phyloP scores from a whole-genome alignment of 2,113 vertebrate species.

The Clinocottus analis region DNA sequence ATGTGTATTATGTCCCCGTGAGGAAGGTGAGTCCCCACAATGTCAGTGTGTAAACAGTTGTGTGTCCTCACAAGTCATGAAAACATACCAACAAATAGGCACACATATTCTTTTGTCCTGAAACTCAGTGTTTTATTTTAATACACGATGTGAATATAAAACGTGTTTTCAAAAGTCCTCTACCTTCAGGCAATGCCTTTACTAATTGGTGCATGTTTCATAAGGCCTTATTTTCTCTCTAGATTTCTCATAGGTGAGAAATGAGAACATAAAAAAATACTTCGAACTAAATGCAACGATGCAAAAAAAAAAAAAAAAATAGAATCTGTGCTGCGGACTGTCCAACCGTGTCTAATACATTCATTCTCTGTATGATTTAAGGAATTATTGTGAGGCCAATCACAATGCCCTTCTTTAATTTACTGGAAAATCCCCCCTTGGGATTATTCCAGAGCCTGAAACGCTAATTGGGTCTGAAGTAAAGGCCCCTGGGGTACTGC shows the following conservation, averaged over 20 bases:
- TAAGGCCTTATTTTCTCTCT: background rate
- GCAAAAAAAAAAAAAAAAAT: background rate
- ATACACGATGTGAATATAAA: background rate
- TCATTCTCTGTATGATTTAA: conserved; percentile 29
- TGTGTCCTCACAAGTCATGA: background rate
- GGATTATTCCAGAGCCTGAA: conserved; percentile 46
- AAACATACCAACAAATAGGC: background rate
- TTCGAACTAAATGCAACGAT: background rate
- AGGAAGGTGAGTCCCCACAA: background rate
- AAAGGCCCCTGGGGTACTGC: conserved; percentile 17
- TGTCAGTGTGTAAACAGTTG: background rate
- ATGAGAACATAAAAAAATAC: background rate
- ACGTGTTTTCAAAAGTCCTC: background rate
- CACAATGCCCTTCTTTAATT: conserved; percentile 43
- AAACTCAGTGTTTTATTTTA: background rate
- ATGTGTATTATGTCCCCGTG: background rate
- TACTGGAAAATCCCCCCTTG: conserved; percentile 50
- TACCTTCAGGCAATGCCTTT: background rate
- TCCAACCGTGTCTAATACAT: conserved; percentile 36
- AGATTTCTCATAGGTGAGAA: background rate
- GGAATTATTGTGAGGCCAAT: conserved; percentile 38
- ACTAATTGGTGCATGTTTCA: background rate
- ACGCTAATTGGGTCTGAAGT: conserved; percentile 55
- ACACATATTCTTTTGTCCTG: background rate
- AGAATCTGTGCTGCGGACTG: background rate